A percentile compares a stretch with the other conserved stretches of the same genome.
These are phyloP conservation scores for Colletes gigas DNA, from an alignment of 1,140 invertebrate species.

Conservation along the genomic window DNA sequence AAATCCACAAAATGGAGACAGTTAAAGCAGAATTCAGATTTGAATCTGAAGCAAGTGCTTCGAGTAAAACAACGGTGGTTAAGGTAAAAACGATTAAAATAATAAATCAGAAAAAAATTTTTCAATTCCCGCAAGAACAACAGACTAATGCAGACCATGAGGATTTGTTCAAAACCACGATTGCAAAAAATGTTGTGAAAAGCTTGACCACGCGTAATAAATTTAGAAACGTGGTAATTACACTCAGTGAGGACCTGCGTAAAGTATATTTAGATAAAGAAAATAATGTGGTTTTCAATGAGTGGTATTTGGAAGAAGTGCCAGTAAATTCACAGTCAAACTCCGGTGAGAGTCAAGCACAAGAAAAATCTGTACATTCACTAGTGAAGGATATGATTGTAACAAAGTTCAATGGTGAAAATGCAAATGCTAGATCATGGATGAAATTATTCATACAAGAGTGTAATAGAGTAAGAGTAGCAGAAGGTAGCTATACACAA, in stretches of 20 bases:
- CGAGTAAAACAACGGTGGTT: constrained; percentile 23
- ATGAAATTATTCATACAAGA: constrained; percentile 41
- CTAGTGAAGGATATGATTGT: background rate
- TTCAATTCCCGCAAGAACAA: background rate
- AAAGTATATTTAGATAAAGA: constrained; percentile 7
- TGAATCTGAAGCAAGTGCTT: constrained; percentile 21
- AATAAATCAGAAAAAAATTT: constrained; percentile 28
- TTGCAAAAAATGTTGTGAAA: constrained; percentile 34
- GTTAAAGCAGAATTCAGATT: constrained; percentile 49
- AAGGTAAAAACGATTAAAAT: constrained; percentile 49
- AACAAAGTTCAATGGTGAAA: constrained; percentile 38
- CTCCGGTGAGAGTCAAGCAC: background rate
- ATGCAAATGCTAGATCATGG: constrained; percentile 26
- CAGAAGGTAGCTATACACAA: constrained; percentile 39
- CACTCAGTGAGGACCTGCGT: background rate
- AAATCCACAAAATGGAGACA: constrained; percentile 48
- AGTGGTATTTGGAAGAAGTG: constrained; percentile 11
- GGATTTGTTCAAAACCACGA: constrained; percentile 1
- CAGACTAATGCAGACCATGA: background rate
- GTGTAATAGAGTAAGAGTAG: constrained; percentile 29
- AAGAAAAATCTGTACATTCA: constrained; percentile 11
- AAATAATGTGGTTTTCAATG: constrained; percentile 11
- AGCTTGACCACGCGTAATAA: background rate
- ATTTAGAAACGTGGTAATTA: constrained; percentile 15
- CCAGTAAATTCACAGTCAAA: background rate